Percentiles rank a stretch among this genome's conserved stretches.
These are phyloP conservation scores for Aphis craccivora DNA, from an alignment of 1,140 invertebrate species.

Conservation along the genomic window DNA sequence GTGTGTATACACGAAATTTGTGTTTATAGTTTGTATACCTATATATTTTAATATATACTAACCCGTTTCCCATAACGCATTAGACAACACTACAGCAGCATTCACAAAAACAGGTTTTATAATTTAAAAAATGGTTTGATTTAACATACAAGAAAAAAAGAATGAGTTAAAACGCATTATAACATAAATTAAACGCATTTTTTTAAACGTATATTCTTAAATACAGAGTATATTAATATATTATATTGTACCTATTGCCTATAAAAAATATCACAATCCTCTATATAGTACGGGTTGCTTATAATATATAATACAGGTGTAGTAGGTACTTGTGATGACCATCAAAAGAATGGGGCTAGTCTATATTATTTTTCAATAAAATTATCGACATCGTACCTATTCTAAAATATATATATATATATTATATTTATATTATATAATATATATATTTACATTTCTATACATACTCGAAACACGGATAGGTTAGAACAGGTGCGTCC, in stretches of 20 bases:
- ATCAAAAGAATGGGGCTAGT: not conserved
- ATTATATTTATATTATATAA: too few species aligned
- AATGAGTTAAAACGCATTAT: constrained; percentile 37
- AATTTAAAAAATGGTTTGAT: constrained; percentile 28
- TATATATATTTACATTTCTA: too few species aligned
- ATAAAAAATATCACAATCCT: not conserved
- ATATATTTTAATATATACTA: not conserved
- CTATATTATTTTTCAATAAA: constrained; percentile 30
- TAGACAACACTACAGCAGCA: not conserved
- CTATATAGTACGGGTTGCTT: not conserved
- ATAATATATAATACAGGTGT: not conserved
- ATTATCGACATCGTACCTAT: not conserved
- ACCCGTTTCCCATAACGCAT: constrained; percentile 2
- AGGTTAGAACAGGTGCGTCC: not conserved
- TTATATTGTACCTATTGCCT: not conserved
- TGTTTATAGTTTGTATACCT: not conserved
- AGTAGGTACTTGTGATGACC: not conserved
- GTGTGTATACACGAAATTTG: not conserved
- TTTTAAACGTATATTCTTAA: not conserved
- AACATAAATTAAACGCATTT: constrained; percentile 37
- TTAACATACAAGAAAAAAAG: constrained; percentile 6
- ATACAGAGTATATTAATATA: not conserved
- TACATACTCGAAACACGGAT: not conserved
- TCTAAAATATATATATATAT: not conserved
- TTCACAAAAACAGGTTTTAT: constrained; percentile 27